Percentiles rank a stretch among this genome's conserved stretches.
These are phyloP conservation scores for Actias luna DNA, from an alignment of 2,888 invertebrate genomes.

Conservation along the genomic window DNA sequence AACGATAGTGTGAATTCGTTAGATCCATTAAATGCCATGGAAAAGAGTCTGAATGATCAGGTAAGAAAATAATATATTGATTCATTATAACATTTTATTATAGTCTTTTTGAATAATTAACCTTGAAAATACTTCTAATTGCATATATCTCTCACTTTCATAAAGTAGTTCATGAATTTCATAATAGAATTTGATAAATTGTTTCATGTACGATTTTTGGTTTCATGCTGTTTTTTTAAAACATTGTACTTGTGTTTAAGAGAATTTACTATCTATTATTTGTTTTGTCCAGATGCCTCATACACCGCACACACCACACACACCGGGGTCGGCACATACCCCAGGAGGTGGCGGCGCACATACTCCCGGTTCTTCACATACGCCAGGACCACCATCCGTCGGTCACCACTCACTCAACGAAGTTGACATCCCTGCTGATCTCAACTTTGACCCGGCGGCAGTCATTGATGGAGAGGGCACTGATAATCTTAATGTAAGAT, in stretches of 20 bases:
- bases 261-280: constrained; percentile 12
- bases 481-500: constrained; percentile 95
- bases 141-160: background rate
- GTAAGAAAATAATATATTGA: constrained; percentile 63
- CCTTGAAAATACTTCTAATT: background rate
- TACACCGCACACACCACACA: constrained; percentile 87
- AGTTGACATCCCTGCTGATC: constrained; percentile 92
- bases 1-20: constrained; percentile 94
- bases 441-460: constrained; percentile 96
- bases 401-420: constrained; percentile 85
- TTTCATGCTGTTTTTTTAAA: background rate
- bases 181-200: background rate
- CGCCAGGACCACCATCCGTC: constrained; percentile 90
- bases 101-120: background rate
- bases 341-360: constrained; percentile 86
- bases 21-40: constrained; percentile 96
- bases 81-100: background rate
- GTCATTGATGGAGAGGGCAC: constrained; percentile 96
- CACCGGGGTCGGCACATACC: constrained; percentile 91
- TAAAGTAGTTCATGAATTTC: background rate
- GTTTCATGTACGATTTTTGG: background rate
- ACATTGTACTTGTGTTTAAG: background rate
- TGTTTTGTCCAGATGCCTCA: constrained; percentile 83
- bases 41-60: constrained; percentile 95
- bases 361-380: constrained; percentile 87